phyloP scores from a whole-genome alignment of 2,888 invertebrate genomes.

The Heliconius aoede region DNA sequence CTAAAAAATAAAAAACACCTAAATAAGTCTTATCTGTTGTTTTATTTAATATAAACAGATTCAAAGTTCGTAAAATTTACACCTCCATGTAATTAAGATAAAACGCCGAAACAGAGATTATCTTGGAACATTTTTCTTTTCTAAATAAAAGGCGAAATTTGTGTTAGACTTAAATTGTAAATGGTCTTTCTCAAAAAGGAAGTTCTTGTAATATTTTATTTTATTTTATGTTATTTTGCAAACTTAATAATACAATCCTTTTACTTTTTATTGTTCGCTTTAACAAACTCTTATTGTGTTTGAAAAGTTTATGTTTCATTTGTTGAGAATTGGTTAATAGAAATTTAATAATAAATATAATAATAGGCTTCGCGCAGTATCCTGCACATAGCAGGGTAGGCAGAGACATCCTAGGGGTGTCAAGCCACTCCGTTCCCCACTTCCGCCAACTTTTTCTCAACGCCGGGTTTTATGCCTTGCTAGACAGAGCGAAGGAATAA shows the following conservation, averaged over 20 bases:
- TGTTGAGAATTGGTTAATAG: background rate
- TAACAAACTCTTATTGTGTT: background rate
- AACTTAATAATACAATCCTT: constrained; percentile 17
- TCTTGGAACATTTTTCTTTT: constrained; percentile 29
- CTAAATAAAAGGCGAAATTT: constrained; percentile 25
- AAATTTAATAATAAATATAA: background rate
- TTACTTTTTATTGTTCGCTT: constrained; percentile 16
- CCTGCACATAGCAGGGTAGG: no score
- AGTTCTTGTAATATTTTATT: constrained; percentile 20
- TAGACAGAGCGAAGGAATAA: no score
- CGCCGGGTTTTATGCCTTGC: no score
- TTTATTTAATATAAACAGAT: constrained; percentile 38
- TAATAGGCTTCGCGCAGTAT: no score
- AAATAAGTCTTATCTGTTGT: constrained; percentile 33
- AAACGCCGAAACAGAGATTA: constrained; percentile 28
- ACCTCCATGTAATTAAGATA: constrained; percentile 34
- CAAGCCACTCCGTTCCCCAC: no score
- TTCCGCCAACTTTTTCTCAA: no score
- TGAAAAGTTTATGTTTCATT: background rate
- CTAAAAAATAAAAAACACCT: constrained; percentile 17
- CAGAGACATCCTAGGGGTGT: no score
- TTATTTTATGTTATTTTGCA: constrained; percentile 11
- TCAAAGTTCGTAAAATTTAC: constrained; percentile 36
- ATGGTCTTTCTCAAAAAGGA: constrained; percentile 19
- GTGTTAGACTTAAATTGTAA: constrained; percentile 14